Evolutionary conservation across 2,113 vertebrate species (phyloP).

Genomic region (Capreolus pygargus): DNA sequence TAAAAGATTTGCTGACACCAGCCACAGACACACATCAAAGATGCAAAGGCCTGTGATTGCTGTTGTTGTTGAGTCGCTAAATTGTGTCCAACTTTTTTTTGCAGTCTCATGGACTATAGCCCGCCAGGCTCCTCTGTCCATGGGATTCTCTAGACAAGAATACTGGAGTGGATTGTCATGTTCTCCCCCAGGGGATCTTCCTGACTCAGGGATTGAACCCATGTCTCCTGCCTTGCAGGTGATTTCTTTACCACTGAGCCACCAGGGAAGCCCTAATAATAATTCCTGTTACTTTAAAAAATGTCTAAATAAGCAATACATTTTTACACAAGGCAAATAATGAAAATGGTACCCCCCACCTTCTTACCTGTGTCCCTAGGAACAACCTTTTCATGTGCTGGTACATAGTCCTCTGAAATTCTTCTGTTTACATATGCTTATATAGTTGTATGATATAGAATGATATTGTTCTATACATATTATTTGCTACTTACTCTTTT

Average conservation of each 20-base stretch:
- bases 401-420: not conserved
- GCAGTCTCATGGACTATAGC: not conserved
- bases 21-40: not conserved
- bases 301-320: not conserved
- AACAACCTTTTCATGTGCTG: not conserved
- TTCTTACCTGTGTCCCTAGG: not conserved
- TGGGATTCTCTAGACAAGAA: not conserved
- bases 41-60: not conserved
- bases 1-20: not conserved
- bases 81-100: not conserved
- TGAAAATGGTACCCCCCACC: not conserved
- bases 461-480: not conserved
- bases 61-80: not conserved
- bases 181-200: not conserved
- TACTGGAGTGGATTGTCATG: not conserved
- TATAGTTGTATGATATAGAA: not conserved
- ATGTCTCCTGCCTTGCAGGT: not conserved
- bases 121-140: not conserved
- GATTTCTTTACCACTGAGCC: not conserved
- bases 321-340: not conserved
- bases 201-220: not conserved
- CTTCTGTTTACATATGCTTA: not conserved
- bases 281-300: not conserved
- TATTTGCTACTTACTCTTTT: not conserved
- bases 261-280: not conserved